Evolutionary conservation across 2,888 invertebrate species (phyloP), one percentile per base, ranked within the genome.

Genomic region (Conchocele bisecta): DNA sequence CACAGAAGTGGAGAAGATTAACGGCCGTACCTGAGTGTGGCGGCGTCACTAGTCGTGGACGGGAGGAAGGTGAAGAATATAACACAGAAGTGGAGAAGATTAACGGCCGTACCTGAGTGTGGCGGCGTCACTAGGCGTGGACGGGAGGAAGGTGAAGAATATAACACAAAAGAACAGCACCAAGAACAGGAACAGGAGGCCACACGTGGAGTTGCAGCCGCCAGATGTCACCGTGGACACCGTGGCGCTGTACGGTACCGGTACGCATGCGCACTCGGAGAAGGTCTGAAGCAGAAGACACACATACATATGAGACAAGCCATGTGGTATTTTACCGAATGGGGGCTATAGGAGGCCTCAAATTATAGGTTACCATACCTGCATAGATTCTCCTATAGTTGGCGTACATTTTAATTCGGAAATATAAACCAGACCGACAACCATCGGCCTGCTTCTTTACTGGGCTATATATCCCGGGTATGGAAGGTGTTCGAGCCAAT

Each of bases 41-140:
- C 2, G 13, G n/a, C 13, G 22, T 46, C 2, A 4, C n/a, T 17
- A 4, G n/a, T 17, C 13, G 22, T 2, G 15, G 20, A 17, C 20
- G 17, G 11, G 20, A 11, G 11, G 11, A 1, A 15, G 22, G 15
- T 13, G 1, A 3, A 44, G 29, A 57, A 20, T n/a, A n/a, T n/a
- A n/a, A n/a, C n/a, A n/a, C n/a, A n/a, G n/a, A n/a, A n/a, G n/a
- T n/a, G n/a, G n/a, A n/a, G n/a, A n/a, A n/a, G n/a, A 42, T 11
- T 15, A 6, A 28, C 24, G 22, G 9, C 35, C 67, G 66, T 80
- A 88, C 88, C 88, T 85, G 20, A 88, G 79, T 7, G 85, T 86
- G 15, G 86, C 82, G 2, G 86, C 75, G 31, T 85, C 82, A 13
- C 85, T 81, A 4, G 88, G 87, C 9, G 87, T 86, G 11, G 83